Evolutionary conservation across 2,113 vertebrate genomes (phyloP).

Genomic region (Montifringilla adamsi): DNA sequence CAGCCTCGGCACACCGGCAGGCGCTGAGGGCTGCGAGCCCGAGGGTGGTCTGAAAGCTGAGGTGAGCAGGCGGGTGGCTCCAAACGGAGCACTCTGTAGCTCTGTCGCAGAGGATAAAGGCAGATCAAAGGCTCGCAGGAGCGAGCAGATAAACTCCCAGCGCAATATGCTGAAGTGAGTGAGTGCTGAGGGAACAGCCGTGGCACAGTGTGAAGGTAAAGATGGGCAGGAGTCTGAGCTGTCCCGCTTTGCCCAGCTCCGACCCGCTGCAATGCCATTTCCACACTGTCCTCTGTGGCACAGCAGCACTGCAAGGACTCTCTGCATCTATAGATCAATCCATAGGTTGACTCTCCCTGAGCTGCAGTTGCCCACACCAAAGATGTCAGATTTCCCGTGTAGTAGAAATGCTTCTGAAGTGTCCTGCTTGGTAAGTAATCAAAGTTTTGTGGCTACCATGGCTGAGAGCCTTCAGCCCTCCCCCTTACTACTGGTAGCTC

Average conservation of each 20-base stretch:
- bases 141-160: neutral
- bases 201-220: neutral
- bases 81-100: neutral
- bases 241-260: neutral
- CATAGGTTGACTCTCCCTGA: neutral
- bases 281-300: neutral
- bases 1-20: accelerated
- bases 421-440: neutral
- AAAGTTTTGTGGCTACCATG: neutral
- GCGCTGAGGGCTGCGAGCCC: neutral
- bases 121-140: neutral
- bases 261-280: neutral
- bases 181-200: neutral
- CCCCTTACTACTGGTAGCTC: neutral
- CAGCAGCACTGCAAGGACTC: neutral
- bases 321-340: neutral
- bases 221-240: neutral
- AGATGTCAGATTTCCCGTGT: neutral
- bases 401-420: neutral
- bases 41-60: neutral
- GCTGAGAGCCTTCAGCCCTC: neutral
- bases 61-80: neutral
- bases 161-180: neutral
- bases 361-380: neutral
- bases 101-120: neutral